Conservation (phyloP, 53 echinoderm and acorn worm genomes). For the Hippasteria phrygiana region DNA sequence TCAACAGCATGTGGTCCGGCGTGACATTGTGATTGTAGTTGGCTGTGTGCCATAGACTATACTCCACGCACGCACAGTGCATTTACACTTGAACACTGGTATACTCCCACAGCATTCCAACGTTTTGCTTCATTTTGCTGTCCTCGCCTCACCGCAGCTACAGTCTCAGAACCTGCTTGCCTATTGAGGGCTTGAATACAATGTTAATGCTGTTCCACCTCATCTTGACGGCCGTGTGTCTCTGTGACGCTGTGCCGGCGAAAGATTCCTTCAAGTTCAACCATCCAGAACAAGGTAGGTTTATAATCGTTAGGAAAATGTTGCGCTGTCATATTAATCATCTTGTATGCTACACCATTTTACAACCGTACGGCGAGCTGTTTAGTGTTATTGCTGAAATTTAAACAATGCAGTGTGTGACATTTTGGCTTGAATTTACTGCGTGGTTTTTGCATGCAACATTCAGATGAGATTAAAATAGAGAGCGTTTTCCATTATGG, state of each 20-base stretch:
- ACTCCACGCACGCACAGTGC: background rate
- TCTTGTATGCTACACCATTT: no score
- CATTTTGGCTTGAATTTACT: no score
- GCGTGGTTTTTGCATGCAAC: no score
- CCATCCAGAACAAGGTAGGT: slow-evolving; percentile 54
- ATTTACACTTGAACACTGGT: background rate
- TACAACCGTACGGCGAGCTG: no score
- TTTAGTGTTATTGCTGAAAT: no score
- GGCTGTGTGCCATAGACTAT: background rate
- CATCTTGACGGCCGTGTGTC: slow-evolving; percentile 11
- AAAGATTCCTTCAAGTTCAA: slow-evolving; percentile 35
- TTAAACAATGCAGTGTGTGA: no score
- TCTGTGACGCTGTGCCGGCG: background rate
- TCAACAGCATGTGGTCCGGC: slow-evolving; percentile 5
- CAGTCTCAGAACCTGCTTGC: background rate
- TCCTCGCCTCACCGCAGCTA: background rate
- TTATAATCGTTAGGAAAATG: no score
- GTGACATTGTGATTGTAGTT: slow-evolving; percentile 11
- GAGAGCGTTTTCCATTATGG: no score
- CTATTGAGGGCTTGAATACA: background rate
- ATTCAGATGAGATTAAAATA: no score
- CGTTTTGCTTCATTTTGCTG: background rate
- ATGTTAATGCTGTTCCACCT: slow-evolving; percentile 17
- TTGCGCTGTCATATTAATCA: no score
- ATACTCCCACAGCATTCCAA: background rate